Base-by-base conservation (phyloP, 2,797 vertebrate genomes). In the Tinamus major region DNA sequence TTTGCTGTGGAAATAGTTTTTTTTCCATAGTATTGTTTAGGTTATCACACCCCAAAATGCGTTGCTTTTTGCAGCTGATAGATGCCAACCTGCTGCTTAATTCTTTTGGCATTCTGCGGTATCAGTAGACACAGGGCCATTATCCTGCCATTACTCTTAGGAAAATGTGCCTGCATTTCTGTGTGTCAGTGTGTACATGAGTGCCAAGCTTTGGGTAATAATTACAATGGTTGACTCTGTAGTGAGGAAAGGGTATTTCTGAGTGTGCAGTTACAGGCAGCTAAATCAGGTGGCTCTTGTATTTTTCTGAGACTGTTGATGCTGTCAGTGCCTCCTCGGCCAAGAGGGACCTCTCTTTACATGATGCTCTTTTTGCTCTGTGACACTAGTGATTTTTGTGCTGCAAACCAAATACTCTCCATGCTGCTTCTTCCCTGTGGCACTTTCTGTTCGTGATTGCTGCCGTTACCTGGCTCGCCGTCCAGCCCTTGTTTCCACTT, bases 181-280 rank as follows among this genome's bases (percentile, higher is more conserved):
- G 31, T 9, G 9, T 53, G 24, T 1, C 2, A 8, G 0, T 5
- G 10, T 69, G 33, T 8, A 16, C 9, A 37, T 53, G 48, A 42
- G 29, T n/a, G 31, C 31, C n/a, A 7, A 31, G 31, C 53, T n/a
- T 56, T 17, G 29, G 29, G 53, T n/a, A 20, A 12, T 56, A 20
- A n/a, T 56, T n/a, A n/a, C 55, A 56, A 20, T 56, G 20, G 55
- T n/a, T 7, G 18, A 4, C 55, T 56, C 55, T 56, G 31, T 21
- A 16, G 69, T 56, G 67, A 24, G 51, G 75, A 67, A 74, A 87
- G 37, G 64, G 33, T 5, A 0, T 59, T 71, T 58, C 83, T 56
- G 59, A 72, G n/a, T 13, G 2, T 26, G 33, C 31, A 6, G 93
- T 85, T 85, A 6, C 9, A 7, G 4, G n/a, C 35, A 77, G 65